Evolutionary conservation across 2,888 invertebrate species (phyloP).

Genomic region (Conops quadrifasciatus): DNA sequence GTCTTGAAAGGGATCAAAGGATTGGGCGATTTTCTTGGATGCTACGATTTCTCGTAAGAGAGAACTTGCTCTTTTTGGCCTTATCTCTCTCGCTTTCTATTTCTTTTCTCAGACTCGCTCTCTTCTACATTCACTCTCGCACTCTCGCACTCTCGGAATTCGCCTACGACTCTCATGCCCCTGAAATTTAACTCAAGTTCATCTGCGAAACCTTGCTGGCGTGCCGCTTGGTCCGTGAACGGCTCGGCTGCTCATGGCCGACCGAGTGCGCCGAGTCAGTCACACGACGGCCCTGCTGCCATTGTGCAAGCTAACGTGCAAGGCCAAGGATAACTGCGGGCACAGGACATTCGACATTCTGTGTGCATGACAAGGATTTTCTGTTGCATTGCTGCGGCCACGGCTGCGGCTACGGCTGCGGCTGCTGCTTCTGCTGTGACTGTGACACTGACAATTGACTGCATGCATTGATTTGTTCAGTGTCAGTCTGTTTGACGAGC

Average conservation of each 20-base stretch:
- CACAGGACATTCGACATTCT: conserved; percentile 3
- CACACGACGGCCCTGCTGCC: not conserved
- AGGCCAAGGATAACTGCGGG: conserved; percentile 29
- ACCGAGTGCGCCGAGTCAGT: not conserved
- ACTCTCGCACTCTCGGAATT: conserved; percentile 3
- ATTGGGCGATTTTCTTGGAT: conserved; percentile 38
- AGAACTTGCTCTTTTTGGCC: not conserved
- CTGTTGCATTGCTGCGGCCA: not conserved
- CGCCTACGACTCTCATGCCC: not conserved
- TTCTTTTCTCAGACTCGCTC: not conserved
- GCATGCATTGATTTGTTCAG: too few relatives aligned
- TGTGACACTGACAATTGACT: conserved; percentile 20
- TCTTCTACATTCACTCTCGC: not conserved
- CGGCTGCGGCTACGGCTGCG: not conserved
- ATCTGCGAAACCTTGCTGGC: conserved; percentile 11
- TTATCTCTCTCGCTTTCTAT: too few relatives aligned
- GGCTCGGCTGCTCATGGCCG: conserved; percentile 11
- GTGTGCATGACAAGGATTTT: not conserved
- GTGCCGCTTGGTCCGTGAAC: not conserved
- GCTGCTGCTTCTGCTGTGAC: conserved; percentile 1
- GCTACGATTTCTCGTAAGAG: not conserved
- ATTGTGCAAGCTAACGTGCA: conserved; percentile 25
- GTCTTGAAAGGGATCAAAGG: conserved; percentile 28
- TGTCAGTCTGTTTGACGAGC: not conserved
- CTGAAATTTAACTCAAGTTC: conserved; percentile 19